Evolutionary conservation across 2,888 invertebrate species (phyloP), one percentile per base, ranked within the genome.

Genomic region (Boloria euphrosyne): DNA sequence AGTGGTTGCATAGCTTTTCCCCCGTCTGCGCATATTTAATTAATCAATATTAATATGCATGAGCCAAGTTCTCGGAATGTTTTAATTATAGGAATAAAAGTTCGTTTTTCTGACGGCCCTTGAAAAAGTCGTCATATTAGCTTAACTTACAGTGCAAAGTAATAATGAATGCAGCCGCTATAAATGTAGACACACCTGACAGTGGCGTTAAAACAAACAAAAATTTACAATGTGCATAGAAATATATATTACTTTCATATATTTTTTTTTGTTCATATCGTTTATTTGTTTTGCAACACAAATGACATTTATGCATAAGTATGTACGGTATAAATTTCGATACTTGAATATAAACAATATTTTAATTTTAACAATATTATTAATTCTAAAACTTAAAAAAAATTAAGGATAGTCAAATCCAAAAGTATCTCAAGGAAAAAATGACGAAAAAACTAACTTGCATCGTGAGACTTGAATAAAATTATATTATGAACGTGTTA

Each of bases 381-480:
- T 10, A 10, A 10, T 2, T 38, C 31, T 38, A 10, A 38, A 38
- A 38, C 2, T 38, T 1, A 38, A 10, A 10, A 38, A 38, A 38
- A 2, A 0, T 2, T 7, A 7, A 38, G 31, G 7, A 10, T 2
- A 38, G 10, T 38, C 31, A 69, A 64, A 58, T 65, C 38, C 61
- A 51, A 55, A 49, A 61, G 52, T 63, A 66, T 57, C 72, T 71
- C 73, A 72, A 73, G 70, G 73, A 68, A 73, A 74, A 75, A 75
- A 75, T 47, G 22, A 13, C 43, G 70, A 81, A 83, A 82, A 75
- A 64, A 71, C 62, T 71, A 57, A 62, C 79, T 79, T 78, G 76
- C 62, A 80, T 80, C 88, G 88, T 90, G 88, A 83, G 89, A 90
- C 76, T 75, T 77, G 85, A 82, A 89, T 87, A 87, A 84, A 85